Evolutionary conservation across 2,113 vertebrate genomes (phyloP), one percentile per base, ranked within the genome.

Genomic region (Periophthalmus modestus): DNA sequence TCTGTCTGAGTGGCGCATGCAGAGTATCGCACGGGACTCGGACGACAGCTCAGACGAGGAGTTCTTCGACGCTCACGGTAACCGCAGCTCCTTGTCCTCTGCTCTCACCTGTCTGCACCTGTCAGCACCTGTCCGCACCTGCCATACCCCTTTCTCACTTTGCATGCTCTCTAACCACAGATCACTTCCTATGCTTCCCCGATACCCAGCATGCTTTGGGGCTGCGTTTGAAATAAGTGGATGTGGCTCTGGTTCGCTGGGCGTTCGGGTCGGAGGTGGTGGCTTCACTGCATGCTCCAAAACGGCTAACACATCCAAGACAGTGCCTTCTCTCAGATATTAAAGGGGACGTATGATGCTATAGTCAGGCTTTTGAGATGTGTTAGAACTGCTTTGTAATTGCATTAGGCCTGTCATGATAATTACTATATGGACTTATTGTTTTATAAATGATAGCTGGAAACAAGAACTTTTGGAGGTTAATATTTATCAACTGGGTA

Each of bases 1-100:
- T 92, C 91, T 98, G 87, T 97, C 96, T 0, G 97, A 98, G 88
- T 98, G 97, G 97, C 94, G 97, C 86, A 98, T 98, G 97, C 96
- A 98, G 93, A 98, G 97, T 82, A 98, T 98, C 14, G 97, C 97
- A 43, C 91, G 96, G 66, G 96, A 98, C 89, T 98, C 97, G 0
- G 97, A 98, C 0, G 96, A 97, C 86, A 96, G 97, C 93, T 96
- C 96, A 0, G 97, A 98, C 0, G 97, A 98, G 14, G 96, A 98
- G 91, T 98, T 97, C 93, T 98, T 98, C n/a, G 97, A 98, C 62
- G 96, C 97, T 18, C 93, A 97, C 16, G 97, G 97, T 98, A 96
- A 47, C 14, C 5, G 62, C 23, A 15, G 21, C 80, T 47, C 43
- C 4, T 63, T 71, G 48, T 11, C 24, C 66, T 43, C 68, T 13